A percentile compares a stretch with the other conserved stretches of the same genome.
Evolutionary conservation across 2,888 invertebrate genomes (phyloP).

Genomic region (Serripes groenlandicus): DNA sequence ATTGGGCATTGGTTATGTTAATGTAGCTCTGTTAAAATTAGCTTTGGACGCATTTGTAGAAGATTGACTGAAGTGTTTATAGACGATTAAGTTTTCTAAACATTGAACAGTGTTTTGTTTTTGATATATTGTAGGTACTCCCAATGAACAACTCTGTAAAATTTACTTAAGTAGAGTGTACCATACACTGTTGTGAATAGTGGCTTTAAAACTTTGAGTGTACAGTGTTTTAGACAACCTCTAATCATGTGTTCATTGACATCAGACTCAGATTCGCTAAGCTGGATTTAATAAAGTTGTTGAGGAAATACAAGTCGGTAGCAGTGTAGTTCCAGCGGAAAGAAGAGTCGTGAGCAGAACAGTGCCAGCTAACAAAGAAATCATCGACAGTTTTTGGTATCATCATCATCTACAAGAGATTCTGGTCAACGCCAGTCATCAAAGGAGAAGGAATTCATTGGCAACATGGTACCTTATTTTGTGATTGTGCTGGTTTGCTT

Average conservation of each 20-base stretch:
- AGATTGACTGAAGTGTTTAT: neutral
- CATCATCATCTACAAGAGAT: too few species aligned
- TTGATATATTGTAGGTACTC: slow-evolving; percentile 57
- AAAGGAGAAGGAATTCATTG: neutral
- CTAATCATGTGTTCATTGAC: slow-evolving; percentile 17
- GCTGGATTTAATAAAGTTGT: too few species aligned
- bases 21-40: too few species aligned
- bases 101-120: slow-evolving; percentile 14
- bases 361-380: too few species aligned
- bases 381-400: too few species aligned
- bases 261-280: too few species aligned
- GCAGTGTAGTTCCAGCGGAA: too few species aligned
- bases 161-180: slow-evolving; percentile 23
- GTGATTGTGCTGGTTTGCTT: neutral
- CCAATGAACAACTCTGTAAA: neutral
- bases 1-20: too few species aligned
- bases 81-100: neutral
- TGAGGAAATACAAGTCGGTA: too few species aligned
- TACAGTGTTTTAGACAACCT: slow-evolving; percentile 17
- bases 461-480: neutral
- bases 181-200: slow-evolving; percentile 36
- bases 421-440: too few species aligned
- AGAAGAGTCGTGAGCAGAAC: too few species aligned
- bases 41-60: too few species aligned
- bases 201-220: slow-evolving; percentile 22